A percentile compares a stretch with the other conserved stretches of the same genome.
These are phyloP conservation scores for Aramus guarauna DNA, from an alignment of 2,113 vertebrate species.

Conservation along the genomic window DNA sequence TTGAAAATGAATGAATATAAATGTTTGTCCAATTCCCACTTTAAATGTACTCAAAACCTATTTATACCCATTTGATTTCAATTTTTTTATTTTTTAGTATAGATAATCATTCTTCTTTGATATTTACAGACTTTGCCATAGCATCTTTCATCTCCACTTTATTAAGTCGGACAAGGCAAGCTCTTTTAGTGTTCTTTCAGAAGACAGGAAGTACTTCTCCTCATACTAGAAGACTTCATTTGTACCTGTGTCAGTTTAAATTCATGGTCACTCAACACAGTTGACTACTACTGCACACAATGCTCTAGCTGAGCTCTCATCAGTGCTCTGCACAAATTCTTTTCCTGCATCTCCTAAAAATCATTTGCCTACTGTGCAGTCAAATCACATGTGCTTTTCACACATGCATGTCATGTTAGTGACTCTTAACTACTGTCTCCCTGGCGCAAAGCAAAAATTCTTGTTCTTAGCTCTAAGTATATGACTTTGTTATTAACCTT, in stretches of 20 bases:
- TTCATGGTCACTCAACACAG: neutral
- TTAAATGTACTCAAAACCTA: neutral
- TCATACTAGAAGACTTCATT: neutral
- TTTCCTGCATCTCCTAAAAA: neutral
- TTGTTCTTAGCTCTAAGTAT: neutral
- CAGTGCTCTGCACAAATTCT: neutral
- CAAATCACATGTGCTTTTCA: neutral
- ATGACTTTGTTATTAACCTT: neutral
- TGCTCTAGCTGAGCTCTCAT: neutral
- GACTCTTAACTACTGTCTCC: neutral
- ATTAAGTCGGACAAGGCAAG: neutral
- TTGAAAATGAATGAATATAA: neutral
- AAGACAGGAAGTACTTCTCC: neutral
- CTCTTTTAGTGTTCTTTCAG: neutral
- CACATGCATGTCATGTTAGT: too few species aligned
- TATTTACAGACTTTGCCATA: neutral
- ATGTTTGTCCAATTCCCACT: neutral
- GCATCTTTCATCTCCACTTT: neutral
- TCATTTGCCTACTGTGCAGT: neutral
- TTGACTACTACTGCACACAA: neutral
- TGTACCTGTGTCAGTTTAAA: neutral
- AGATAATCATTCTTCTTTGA: neutral
- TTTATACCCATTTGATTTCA: neutral
- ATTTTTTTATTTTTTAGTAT: neutral
- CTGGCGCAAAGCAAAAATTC: neutral